These are phyloP conservation scores for Anthopleura sola DNA, from an alignment of 64 coral and sea anemone species.

Conservation along the genomic window DNA sequence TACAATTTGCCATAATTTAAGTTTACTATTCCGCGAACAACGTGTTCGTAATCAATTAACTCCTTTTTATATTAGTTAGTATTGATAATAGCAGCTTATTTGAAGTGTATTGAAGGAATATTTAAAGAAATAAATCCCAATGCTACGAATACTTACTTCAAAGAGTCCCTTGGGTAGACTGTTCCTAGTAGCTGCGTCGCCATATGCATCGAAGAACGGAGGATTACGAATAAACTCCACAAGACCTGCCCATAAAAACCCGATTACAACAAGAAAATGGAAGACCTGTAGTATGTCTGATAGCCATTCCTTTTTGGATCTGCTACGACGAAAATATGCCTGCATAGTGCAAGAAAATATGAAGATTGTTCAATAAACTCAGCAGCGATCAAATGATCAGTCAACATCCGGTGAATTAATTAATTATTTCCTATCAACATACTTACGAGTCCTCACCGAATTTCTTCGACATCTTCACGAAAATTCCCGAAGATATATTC, in stretches of 20 bases:
- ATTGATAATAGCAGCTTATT: too few relatives aligned
- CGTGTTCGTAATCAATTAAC: too few relatives aligned
- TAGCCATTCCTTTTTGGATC: conserved; percentile 42
- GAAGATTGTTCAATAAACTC: too few relatives aligned
- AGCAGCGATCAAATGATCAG: too few relatives aligned
- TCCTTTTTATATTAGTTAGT: too few relatives aligned
- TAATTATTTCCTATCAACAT: too few relatives aligned
- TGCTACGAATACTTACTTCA: conserved; percentile 33
- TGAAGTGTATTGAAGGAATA: neutral
- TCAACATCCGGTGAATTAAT: too few relatives aligned
- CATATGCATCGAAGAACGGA: conserved; percentile 83
- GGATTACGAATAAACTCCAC: conserved; percentile 87
- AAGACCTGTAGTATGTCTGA: conserved; percentile 46
- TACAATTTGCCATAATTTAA: too few relatives aligned
- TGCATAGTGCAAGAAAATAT: conserved; percentile 16
- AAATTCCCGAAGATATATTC: neutral
- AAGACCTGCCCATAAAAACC: conserved; percentile 70
- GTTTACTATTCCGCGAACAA: too few relatives aligned
- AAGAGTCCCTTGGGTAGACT: conserved; percentile 71
- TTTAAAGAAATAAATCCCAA: neutral
- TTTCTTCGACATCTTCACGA: neutral
- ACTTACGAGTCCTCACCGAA: neutral
- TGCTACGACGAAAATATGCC: conserved; percentile 13
- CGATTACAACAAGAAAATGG: conserved; percentile 72
- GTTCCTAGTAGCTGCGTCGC: conserved; percentile 58